These are phyloP conservation scores for Sardinella longiceps DNA, from an alignment of 2,797 vertebrate species.

Conservation along the genomic window DNA sequence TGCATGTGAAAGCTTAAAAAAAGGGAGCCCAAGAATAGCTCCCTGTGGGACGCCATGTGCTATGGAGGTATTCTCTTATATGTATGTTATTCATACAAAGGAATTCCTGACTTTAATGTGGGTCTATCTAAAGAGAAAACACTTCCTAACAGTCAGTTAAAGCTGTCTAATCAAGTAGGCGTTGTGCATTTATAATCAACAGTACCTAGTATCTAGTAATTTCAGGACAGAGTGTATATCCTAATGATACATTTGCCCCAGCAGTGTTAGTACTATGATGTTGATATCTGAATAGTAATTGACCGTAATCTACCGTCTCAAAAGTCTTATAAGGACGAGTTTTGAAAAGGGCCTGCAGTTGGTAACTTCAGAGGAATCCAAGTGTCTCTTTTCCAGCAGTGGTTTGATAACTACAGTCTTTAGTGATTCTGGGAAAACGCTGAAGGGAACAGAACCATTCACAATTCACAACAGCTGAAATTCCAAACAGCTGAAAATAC, in stretches of 20 bases:
- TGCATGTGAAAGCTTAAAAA: neutral
- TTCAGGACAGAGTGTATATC: neutral
- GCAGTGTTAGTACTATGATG: neutral
- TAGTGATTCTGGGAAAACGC: neutral
- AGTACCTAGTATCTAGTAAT: neutral
- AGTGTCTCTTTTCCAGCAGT: neutral
- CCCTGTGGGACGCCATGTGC: neutral
- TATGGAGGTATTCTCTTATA: neutral
- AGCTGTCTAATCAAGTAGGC: too few relatives aligned
- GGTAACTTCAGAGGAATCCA: neutral
- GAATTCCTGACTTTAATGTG: neutral
- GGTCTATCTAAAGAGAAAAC: neutral
- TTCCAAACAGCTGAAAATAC: neutral
- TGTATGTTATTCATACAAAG: neutral
- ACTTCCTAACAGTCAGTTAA: too few relatives aligned
- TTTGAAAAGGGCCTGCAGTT: neutral
- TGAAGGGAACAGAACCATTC: neutral
- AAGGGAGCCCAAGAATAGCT: neutral
- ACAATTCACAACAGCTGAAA: neutral
- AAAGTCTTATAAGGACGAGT: neutral
- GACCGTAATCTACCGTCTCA: neutral
- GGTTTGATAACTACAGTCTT: constrained; percentile 10
- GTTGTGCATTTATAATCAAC: too few relatives aligned
- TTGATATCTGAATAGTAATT: neutral
- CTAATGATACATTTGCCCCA: too few relatives aligned